Evolutionary conservation across 2,113 vertebrate genomes (phyloP), one percentile per base, ranked within the genome.

Genomic region (Tychaedon coryphoeus): DNA sequence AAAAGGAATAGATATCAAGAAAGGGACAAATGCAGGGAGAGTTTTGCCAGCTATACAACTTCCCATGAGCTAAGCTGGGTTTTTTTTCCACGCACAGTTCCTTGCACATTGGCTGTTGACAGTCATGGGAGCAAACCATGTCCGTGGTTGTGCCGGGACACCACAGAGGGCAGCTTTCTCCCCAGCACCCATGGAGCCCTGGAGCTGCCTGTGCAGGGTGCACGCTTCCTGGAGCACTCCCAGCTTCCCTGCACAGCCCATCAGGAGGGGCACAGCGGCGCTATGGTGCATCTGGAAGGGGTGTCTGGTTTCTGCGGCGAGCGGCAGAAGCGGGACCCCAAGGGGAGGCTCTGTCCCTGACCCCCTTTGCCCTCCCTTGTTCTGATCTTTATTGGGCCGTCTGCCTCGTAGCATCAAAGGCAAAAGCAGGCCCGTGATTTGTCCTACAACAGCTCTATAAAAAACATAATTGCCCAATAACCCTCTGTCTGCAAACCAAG

Each of bases 311-410:
- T 96, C 86, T 92, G 75, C 87, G 70, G 74, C 74, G 76, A 93
- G 96, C 91, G 89, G 97, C 96, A 97, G 96, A 95, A 97, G 97
- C 94, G 56, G 97, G 96, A 95, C 96, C 97, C 96, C 95, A 92
- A 86, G 95, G 96, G 96, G 92, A 96, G 95, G 90, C 94, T 97
- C 95, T 95, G 88, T 92, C 95, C 94, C 97, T 97, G 98, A 98
- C 98, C 98, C 96, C 85, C 94, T 96, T 91, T 97, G 96, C 97
- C 98, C 97, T 93, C 96, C 95, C 96, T 92, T 97, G 97, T 98
- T 98, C 97, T 98, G 98, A 97, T 97, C 97, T 98, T 98, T 98
- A 98, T 98, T 98, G 96, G 96, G 95, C 97, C 74, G 96, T 98
- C 98, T 97, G 97, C 97, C 96, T 95, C 10, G 3, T 88, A 94